phyloP scores from a whole-genome alignment of 2,797 vertebrate species.

The Pempheris klunzingeri region DNA sequence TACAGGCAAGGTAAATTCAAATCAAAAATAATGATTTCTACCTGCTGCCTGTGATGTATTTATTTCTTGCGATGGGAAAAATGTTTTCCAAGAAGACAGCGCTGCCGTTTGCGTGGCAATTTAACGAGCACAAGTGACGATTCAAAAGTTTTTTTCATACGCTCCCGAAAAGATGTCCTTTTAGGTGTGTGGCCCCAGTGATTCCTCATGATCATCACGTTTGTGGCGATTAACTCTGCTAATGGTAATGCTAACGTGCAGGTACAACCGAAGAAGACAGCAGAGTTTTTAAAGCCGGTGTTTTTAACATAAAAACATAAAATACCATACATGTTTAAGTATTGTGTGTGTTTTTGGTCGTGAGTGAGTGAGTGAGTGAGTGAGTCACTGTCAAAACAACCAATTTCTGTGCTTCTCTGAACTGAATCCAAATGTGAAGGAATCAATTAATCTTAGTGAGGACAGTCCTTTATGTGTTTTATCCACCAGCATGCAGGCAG shows the following conservation, averaged over 20 bases:
- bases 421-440: slow-evolving; percentile 77
- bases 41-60: slow-evolving; percentile 70
- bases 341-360: slow-evolving; percentile 44
- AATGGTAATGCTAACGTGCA: slow-evolving; percentile 37
- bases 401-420: slow-evolving; percentile 77
- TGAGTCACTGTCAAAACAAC: slow-evolving; percentile 75
- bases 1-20: slow-evolving; percentile 78
- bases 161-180: slow-evolving; percentile 23
- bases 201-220: slow-evolving; percentile 42
- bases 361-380: slow-evolving; percentile 44
- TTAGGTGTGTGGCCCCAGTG: neutral
- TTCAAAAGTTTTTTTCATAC: slow-evolving; percentile 44
- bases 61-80: slow-evolving; percentile 64
- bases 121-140: slow-evolving; percentile 34
- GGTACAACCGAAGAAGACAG: slow-evolving; percentile 24
- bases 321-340: slow-evolving; percentile 19
- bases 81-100: slow-evolving; percentile 48
- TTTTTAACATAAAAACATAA: slow-evolving; percentile 24
- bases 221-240: slow-evolving; percentile 24
- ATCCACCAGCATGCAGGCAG: slow-evolving; percentile 60
- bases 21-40: slow-evolving; percentile 72
- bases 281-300: neutral
- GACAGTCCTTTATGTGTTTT: slow-evolving; percentile 68
- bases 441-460: slow-evolving; percentile 78
- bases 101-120: slow-evolving; percentile 27